These are phyloP conservation scores for Heliornis fulica DNA, from an alignment of 2,113 vertebrate species.

Conservation along the genomic window DNA sequence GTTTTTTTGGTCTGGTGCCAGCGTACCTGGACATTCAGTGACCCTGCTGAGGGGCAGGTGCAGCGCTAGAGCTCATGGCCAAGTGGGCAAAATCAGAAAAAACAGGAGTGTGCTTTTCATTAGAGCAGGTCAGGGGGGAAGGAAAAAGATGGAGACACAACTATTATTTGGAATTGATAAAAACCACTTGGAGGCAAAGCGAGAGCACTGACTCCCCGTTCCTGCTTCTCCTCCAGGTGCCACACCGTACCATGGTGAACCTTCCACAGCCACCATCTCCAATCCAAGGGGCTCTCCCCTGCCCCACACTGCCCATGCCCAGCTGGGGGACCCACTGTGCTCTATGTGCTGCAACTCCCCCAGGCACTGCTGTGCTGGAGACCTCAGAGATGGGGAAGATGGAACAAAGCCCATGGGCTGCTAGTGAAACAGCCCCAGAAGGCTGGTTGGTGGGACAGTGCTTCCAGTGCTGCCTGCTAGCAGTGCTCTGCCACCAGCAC, in stretches of 20 bases:
- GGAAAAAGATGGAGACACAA: not conserved
- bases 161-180: not conserved
- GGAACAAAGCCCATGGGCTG: fast-evolving
- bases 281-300: not conserved
- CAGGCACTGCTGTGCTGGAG: fast-evolving
- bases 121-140: not conserved
- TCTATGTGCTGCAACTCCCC: fast-evolving
- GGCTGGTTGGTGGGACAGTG: no score
- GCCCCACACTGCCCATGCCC: fast-evolving
- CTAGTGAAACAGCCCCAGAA: no score
- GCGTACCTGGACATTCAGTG: not conserved
- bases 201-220: not conserved
- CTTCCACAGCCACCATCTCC: fast-evolving
- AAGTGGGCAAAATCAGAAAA: not conserved
- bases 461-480: no score
- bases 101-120: not conserved
- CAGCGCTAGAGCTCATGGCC: not conserved
- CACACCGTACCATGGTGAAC: fast-evolving
- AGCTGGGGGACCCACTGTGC: not conserved
- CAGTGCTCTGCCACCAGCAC: no score
- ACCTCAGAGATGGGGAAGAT: fast-evolving
- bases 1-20: not conserved
- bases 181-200: not conserved
- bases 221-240: not conserved
- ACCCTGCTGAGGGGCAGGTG: not conserved